phyloP scores from a whole-genome alignment of 2,113 vertebrate genomes.

The Callopanchax toddi region DNA sequence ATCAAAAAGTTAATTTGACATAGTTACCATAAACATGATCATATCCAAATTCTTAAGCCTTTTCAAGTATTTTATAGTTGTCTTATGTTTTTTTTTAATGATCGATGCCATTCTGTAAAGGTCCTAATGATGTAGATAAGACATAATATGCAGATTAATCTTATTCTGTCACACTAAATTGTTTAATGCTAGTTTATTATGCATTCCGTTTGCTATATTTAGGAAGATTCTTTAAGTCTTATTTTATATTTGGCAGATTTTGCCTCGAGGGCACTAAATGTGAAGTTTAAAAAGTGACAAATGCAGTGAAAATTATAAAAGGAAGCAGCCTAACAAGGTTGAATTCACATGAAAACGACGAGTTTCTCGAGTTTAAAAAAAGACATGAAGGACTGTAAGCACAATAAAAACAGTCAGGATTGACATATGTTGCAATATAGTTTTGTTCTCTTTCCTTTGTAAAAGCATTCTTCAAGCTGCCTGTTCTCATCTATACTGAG shows the following conservation, averaged over 20 bases:
- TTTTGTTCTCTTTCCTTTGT: constrained; percentile 25
- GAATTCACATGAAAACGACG: neutral
- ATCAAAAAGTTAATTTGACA: neutral
- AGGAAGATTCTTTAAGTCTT: neutral
- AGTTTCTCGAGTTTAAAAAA: constrained; percentile 4
- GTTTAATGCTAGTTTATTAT: neutral
- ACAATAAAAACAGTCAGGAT: constrained; percentile 13
- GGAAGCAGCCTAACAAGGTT: neutral
- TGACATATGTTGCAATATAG: constrained; percentile 6
- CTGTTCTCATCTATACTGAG: neutral
- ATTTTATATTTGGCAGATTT: neutral
- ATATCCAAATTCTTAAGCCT: too few species aligned
- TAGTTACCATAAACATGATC: neutral
- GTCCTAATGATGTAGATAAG: too few species aligned
- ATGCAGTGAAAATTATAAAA: neutral
- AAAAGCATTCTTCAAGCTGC: constrained; percentile 22
- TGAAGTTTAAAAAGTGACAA: constrained; percentile 8
- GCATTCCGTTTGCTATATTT: neutral
- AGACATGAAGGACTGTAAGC: constrained; percentile 17
- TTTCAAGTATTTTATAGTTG: too few species aligned
- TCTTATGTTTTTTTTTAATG: too few species aligned
- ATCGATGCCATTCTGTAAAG: too few species aligned
- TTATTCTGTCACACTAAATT: neutral
- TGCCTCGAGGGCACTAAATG: neutral
- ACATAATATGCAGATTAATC: too few species aligned